Evolutionary conservation across 2,888 invertebrate genomes (phyloP).

Genomic region (Hypomecis punctinalis): DNA sequence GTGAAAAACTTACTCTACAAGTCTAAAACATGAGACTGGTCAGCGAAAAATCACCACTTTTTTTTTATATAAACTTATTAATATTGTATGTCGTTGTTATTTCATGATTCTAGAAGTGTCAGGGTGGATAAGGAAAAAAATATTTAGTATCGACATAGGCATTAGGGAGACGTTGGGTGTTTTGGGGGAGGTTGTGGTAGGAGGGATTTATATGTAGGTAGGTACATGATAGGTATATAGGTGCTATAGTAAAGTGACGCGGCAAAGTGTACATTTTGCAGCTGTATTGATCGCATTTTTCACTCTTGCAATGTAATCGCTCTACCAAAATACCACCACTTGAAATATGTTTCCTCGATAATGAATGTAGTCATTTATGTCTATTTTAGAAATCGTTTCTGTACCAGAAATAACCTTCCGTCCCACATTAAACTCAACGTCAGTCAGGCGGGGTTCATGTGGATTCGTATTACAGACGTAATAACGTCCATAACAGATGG

Average conservation of each 20-base stretch:
- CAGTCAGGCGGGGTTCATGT: slow-evolving; percentile 19
- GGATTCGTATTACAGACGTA: slow-evolving; percentile 13
- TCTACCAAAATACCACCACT: slow-evolving; percentile 3
- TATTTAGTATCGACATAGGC: slow-evolving; percentile 75
- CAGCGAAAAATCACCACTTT: not conserved
- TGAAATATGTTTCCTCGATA: slow-evolving; percentile 21
- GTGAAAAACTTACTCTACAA: slow-evolving; percentile 22
- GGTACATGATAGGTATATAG: slow-evolving; percentile 28
- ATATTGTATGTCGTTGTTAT: slow-evolving; percentile 40
- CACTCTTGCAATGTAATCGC: slow-evolving; percentile 60
- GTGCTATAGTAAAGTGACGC: slow-evolving; percentile 69
- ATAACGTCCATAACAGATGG: not conserved
- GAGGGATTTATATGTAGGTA: slow-evolving; percentile 74
- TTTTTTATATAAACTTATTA: not conserved
- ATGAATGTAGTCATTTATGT: slow-evolving; percentile 24
- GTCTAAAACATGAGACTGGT: slow-evolving; percentile 19
- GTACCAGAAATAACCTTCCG: slow-evolving; percentile 22
- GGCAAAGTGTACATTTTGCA: slow-evolving; percentile 85
- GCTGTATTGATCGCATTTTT: slow-evolving; percentile 80
- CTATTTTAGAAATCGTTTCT: slow-evolving; percentile 23
- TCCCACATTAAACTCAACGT: slow-evolving; percentile 21
- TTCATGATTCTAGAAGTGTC: slow-evolving; percentile 47
- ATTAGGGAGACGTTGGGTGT: slow-evolving; percentile 67
- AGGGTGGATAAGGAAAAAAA: slow-evolving; percentile 61
- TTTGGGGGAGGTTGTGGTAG: slow-evolving; percentile 75